Evolutionary conservation across 2,888 invertebrate genomes (phyloP).

Genomic region (Poecilus cupreus): DNA sequence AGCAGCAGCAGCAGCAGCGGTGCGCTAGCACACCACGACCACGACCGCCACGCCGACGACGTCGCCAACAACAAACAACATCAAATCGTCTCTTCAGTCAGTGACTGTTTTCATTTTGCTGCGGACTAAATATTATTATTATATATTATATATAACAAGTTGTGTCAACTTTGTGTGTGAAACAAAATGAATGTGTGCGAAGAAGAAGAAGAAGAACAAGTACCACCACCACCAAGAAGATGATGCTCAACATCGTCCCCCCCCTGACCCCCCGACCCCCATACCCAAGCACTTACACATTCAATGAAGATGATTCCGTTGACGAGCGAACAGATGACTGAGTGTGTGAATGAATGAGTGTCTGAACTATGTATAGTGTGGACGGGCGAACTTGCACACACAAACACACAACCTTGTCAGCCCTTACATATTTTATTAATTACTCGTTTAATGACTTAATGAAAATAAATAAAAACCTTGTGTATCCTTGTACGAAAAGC

Average conservation of each 20-base stretch:
- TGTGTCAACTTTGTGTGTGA: slow-evolving; percentile 23
- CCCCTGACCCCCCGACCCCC: too few species aligned
- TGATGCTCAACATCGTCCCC: too few species aligned
- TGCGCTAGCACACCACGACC: too few species aligned
- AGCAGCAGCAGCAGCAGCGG: neutral
- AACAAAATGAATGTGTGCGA: neutral
- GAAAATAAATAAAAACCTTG: neutral
- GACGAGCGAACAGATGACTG: neutral
- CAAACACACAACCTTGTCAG: too few species aligned
- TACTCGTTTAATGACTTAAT: neutral
- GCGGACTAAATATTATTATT: slow-evolving; percentile 54
- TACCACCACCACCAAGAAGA: too few species aligned
- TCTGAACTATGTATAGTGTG: too few species aligned
- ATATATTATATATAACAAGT: slow-evolving; percentile 44
- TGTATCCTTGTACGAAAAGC: neutral
- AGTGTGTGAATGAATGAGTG: too few species aligned
- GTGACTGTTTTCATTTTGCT: slow-evolving; percentile 52
- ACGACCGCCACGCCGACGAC: too few species aligned
- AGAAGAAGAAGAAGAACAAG: too few species aligned
- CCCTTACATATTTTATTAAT: neutral
- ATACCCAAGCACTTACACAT: too few species aligned
- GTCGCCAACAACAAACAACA: neutral
- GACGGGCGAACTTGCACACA: too few species aligned
- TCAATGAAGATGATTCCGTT: too few species aligned
- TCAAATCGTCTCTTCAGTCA: neutral